These are phyloP conservation scores for Siderastrea radians DNA, from an alignment of 92 coral and sea anemone genomes.

Conservation along the genomic window DNA sequence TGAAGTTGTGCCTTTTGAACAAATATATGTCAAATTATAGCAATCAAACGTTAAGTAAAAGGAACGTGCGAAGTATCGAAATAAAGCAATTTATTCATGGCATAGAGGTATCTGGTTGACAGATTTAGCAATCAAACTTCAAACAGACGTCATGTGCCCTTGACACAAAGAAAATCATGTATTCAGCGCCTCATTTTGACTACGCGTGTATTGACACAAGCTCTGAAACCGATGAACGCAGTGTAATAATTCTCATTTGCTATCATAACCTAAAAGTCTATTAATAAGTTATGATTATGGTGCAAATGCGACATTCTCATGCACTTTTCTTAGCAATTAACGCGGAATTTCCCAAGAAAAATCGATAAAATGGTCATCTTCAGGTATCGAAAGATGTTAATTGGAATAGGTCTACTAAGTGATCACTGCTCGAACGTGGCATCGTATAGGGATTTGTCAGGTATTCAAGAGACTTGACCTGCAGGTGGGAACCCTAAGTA, in stretches of 20 bases:
- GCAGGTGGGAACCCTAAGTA: constrained; percentile 32
- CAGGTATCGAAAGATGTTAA: neutral
- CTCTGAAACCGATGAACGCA: neutral
- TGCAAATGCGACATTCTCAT: neutral
- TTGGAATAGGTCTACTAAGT: neutral
- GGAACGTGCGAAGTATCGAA: constrained; percentile 5
- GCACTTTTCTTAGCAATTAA: neutral
- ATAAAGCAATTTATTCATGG: constrained; percentile 8
- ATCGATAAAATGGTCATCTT: neutral
- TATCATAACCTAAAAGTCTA: neutral
- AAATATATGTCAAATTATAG: constrained; percentile 9
- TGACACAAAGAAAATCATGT: constrained; percentile 21
- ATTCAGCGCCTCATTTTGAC: neutral
- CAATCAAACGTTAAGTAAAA: constrained; percentile 11
- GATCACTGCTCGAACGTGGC: neutral
- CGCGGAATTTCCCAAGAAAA: neutral
- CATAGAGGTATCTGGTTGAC: neutral
- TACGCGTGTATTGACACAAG: constrained; percentile 16
- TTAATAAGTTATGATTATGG: constrained; percentile 38
- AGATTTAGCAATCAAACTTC: neutral
- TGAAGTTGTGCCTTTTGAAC: neutral
- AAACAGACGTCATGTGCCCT: neutral
- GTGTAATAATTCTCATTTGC: constrained; percentile 3
- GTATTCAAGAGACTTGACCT: neutral
- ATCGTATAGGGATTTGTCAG: neutral